Conservation (phyloP, 2,888 invertebrate genomes). For the Apamea anceps region DNA sequence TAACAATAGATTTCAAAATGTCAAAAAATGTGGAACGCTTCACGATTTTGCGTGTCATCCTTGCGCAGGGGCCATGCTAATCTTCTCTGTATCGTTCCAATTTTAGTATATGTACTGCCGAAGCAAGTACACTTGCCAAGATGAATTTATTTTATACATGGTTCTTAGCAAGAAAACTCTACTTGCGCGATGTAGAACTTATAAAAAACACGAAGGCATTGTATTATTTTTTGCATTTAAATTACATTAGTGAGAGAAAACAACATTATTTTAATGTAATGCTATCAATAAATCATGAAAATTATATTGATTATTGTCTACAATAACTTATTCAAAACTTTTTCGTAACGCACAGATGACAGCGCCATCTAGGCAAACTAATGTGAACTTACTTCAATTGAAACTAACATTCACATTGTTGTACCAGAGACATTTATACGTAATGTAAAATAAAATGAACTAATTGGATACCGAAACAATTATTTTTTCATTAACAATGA, state of each 20-base stretch:
- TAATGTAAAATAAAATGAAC: not conserved
- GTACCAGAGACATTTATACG: not conserved
- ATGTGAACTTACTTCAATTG: not conserved
- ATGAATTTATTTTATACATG: fast-evolving
- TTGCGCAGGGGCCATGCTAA: constrained; percentile 83
- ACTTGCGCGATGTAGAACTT: constrained; percentile 19
- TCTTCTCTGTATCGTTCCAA: constrained; percentile 82
- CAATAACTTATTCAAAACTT: not conserved
- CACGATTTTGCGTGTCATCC: constrained; percentile 82
- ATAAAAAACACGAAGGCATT: fast-evolving
- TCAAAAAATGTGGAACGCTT: constrained; percentile 79
- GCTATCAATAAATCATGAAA: fast-evolving
- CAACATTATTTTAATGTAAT: fast-evolving
- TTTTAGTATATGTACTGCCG: constrained; percentile 83
- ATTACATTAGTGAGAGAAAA: fast-evolving
- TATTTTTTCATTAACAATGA: not conserved
- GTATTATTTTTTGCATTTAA: fast-evolving
- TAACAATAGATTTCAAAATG: constrained; percentile 7
- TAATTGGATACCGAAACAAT: not conserved
- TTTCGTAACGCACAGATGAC: fast-evolving
- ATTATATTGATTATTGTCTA: fast-evolving
- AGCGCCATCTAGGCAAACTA: constrained; percentile 22
- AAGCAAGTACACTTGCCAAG: constrained; percentile 70
- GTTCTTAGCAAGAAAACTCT: fast-evolving
- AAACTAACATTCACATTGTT: not conserved